Evolutionary conservation across 2,888 invertebrate genomes (phyloP).

Genomic region (Drosophila silvestris): DNA sequence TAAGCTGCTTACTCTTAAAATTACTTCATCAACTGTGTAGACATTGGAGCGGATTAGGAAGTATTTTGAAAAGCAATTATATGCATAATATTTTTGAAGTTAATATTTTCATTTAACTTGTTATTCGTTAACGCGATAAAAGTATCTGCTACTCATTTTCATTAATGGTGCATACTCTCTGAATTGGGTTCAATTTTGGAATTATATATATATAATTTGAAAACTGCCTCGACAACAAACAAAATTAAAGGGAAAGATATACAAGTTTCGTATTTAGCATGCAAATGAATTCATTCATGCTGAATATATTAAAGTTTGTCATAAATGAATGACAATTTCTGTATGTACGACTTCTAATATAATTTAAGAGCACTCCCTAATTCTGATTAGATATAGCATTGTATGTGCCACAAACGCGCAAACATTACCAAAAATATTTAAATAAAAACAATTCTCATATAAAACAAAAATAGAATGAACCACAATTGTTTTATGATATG

Average conservation of each 20-base stretch:
- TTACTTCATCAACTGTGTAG: constrained; percentile 12
- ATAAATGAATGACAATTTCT: not conserved
- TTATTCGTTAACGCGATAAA: not conserved
- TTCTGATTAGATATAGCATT: not conserved
- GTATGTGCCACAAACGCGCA: not conserved
- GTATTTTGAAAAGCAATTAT: constrained; percentile 3
- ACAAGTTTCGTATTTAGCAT: not conserved
- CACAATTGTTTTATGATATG: not conserved
- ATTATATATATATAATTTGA: not conserved
- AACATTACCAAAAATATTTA: not conserved
- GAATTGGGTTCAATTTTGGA: not conserved
- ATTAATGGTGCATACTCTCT: not conserved
- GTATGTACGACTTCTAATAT: not conserved
- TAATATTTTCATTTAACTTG: not conserved
- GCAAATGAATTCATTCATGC: not conserved
- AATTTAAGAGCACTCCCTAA: not conserved
- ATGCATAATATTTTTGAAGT: not conserved
- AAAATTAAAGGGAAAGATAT: not conserved
- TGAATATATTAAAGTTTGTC: not conserved
- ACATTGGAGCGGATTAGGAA: not conserved
- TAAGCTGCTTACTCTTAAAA: constrained; percentile 25
- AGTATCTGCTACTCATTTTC: not conserved
- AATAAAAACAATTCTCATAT: not conserved
- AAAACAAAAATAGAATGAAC: constrained; percentile 10
- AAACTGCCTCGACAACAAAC: not conserved